Conservation (phyloP, 2,113 vertebrate species). For the Eidolon helvum region DNA sequence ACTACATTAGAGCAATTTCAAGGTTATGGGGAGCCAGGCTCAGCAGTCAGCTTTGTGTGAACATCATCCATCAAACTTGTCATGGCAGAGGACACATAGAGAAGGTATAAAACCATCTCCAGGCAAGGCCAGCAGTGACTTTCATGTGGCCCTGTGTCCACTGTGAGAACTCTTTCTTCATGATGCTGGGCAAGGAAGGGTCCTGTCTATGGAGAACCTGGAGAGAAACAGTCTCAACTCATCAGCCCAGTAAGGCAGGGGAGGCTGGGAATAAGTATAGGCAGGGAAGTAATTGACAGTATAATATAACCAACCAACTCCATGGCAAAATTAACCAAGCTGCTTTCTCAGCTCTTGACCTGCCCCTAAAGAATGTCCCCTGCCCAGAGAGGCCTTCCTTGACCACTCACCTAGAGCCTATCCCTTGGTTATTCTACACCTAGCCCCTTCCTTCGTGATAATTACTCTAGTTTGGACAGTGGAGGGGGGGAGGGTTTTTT, state of each 20-base stretch:
- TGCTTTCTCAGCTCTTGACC: background rate
- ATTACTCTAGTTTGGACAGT: background rate
- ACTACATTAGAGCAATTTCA: background rate
- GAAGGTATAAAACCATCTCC: background rate
- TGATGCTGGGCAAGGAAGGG: background rate
- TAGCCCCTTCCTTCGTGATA: background rate
- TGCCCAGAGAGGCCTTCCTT: background rate
- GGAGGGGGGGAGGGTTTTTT: no score
- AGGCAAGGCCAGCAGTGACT: background rate
- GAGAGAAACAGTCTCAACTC: background rate
- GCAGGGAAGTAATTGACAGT: background rate
- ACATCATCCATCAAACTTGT: background rate
- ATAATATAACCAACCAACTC: background rate
- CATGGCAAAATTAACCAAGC: background rate
- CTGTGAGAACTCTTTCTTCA: background rate
- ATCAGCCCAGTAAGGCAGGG: background rate
- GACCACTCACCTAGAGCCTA: background rate
- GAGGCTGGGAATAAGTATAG: background rate
- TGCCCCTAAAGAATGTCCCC: background rate
- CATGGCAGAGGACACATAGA: rapidly evolving
- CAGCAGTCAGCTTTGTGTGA: background rate
- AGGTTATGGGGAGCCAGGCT: background rate
- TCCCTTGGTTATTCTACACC: background rate
- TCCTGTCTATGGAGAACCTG: background rate
- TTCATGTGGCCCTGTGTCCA: background rate